phyloP scores from a whole-genome alignment of 1,140 invertebrate species.

The Panulirus ornatus region DNA sequence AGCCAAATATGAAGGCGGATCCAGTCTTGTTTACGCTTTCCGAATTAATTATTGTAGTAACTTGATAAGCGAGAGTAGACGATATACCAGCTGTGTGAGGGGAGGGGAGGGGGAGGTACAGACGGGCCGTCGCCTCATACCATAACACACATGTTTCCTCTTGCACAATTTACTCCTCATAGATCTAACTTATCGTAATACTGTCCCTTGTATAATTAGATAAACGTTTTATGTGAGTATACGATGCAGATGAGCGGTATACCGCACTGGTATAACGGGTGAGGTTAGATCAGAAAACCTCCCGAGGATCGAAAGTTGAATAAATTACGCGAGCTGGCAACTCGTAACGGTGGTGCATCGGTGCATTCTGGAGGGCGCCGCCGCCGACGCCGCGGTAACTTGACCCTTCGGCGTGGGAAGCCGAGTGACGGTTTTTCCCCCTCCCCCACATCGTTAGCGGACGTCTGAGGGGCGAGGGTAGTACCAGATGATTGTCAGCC shows the following conservation, averaged over 20 bases:
- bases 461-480: background rate
- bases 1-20: too few relatives aligned
- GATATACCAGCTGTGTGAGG: background rate
- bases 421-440: background rate
- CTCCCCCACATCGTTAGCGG: background rate
- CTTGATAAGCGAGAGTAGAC: too few relatives aligned
- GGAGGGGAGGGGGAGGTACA: background rate
- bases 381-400: background rate
- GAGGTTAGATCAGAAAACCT: background rate
- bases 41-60: background rate
- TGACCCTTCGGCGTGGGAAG: background rate
- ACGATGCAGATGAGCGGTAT: too few relatives aligned
- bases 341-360: conserved; percentile 9
- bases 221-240: background rate
- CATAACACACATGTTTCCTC: background rate
- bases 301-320: background rate
- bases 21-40: too few relatives aligned
- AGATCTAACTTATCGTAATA: background rate
- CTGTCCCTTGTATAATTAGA: background rate
- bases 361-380: background rate
- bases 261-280: background rate
- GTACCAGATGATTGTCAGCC: background rate
- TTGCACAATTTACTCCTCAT: background rate
- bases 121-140: background rate
- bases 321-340: background rate